Evolutionary conservation across 2,113 vertebrate species (phyloP).

Genomic region (Tupaia tana): DNA sequence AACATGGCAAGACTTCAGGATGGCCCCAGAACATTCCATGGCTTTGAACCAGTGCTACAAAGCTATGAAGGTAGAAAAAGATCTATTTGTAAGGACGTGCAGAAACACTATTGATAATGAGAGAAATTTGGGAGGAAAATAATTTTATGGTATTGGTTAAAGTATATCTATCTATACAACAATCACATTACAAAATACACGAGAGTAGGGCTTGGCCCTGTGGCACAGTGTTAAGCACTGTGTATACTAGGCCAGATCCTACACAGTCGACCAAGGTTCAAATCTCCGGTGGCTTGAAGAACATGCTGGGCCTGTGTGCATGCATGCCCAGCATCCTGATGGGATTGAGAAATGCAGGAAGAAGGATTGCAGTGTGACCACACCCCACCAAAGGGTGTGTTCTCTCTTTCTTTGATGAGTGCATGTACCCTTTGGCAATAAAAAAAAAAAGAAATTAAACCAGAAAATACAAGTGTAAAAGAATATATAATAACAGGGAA

Average conservation of each 20-base stretch:
- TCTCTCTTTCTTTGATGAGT: too few relatives aligned
- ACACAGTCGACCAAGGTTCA: too few relatives aligned
- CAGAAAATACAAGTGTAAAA: not conserved
- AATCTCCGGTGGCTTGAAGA: too few relatives aligned
- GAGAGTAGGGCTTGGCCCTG: not conserved
- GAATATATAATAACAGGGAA: not conserved
- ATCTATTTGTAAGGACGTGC: not conserved
- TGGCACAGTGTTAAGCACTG: too few relatives aligned
- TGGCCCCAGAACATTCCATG: not conserved
- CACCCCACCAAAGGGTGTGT: too few relatives aligned
- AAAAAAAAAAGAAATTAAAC: too few relatives aligned
- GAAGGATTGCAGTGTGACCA: too few relatives aligned
- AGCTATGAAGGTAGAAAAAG: not conserved
- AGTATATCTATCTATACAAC: not conserved
- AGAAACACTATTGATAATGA: not conserved
- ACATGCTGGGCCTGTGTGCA: too few relatives aligned
- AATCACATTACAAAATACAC: not conserved
- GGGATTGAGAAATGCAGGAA: too few relatives aligned
- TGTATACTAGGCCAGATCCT: too few relatives aligned
- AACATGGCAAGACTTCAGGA: not conserved
- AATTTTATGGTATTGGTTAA: not conserved
- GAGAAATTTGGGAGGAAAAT: not conserved
- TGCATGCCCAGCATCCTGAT: too few relatives aligned
- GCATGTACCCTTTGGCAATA: not conserved
- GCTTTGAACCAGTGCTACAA: not conserved